Evolutionary conservation across 2,797 vertebrate genomes (phyloP).

Genomic region (Champsocephalus gunnari): DNA sequence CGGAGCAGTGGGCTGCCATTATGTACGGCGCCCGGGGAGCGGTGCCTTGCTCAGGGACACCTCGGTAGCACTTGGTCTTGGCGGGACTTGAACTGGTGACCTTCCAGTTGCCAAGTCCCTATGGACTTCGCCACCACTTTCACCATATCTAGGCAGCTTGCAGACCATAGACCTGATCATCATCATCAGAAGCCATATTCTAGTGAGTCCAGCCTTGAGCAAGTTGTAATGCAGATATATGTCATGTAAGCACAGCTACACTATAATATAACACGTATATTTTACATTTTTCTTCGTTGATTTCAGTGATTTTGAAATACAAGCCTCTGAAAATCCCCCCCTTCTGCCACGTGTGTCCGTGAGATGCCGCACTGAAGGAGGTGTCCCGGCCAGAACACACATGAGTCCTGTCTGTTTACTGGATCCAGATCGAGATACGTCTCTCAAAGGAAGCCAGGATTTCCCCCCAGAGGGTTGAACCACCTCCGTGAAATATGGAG

Average conservation of each 20-base stretch:
- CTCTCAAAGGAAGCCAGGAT: slow-evolving; percentile 59
- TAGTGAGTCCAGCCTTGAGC: too few relatives aligned
- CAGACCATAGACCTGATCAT: background rate
- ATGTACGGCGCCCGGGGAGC: too few relatives aligned
- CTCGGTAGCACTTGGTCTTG: too few relatives aligned
- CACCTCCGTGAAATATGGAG: slow-evolving; percentile 52
- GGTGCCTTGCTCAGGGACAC: too few relatives aligned
- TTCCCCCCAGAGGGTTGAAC: slow-evolving; percentile 26
- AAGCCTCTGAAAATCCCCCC: slow-evolving; percentile 36
- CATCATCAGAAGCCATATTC: background rate
- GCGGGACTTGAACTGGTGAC: too few relatives aligned
- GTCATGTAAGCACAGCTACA: too few relatives aligned
- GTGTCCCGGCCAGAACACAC: slow-evolving; percentile 57
- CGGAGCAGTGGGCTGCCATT: too few relatives aligned
- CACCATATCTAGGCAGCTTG: background rate
- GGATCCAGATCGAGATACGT: slow-evolving; percentile 66
- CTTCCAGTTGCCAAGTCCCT: too few relatives aligned
- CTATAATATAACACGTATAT: slow-evolving; percentile 13
- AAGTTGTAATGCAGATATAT: background rate
- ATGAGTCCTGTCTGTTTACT: slow-evolving; percentile 50
- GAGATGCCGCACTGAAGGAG: slow-evolving; percentile 61
- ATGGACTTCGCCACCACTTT: too few relatives aligned
- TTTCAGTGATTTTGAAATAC: slow-evolving; percentile 52
- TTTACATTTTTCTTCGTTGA: slow-evolving; percentile 45
- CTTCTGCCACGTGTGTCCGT: background rate